Base-by-base conservation (phyloP, 2,888 invertebrate genomes). In the Archips crataeganus region DNA sequence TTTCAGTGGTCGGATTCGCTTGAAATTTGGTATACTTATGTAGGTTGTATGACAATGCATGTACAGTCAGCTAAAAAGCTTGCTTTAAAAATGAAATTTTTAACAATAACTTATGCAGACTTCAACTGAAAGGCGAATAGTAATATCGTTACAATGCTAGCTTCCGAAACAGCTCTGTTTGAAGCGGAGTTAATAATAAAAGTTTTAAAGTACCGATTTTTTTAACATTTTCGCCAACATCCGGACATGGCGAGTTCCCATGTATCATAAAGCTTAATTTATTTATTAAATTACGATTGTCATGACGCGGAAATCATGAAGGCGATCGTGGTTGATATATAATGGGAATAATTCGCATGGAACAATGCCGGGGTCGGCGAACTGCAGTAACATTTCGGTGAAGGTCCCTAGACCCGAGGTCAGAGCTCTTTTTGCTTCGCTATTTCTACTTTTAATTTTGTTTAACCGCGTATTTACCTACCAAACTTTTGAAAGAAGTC, bases 261-360 rank as follows among this genome's bases (percentile, higher is more conserved):
- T 83, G 84, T 82, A 84, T 85, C 85, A 84, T 87, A 88, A 88
- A 87, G 80, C 86, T 87, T 88, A 89, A 90, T 90, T 90, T 86
- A 87, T 71, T 68, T 78, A 76, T 74, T 87, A 85, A 90, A 88
- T 90, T 88, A 87, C 84, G 83, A 84, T 83, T 83, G 82, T 86
- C 91, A 89, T 88, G 89, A 93, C 80, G 90, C 94, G 93, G 93
- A 93, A 94, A 91, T 91, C 88, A 88, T 90, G 90, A 83, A 85
- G 82, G 81, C 82, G 84, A 84, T 91, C 88, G 89, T 89, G 89
- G 84, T 87, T 86, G 84, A 85, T 87, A 89, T 92, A 90, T 91
- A 92, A 91, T 91, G 83, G 89, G 87, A 90, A 88, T 89, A 87
- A 88, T 90, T 87, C 88, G 87, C 85, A 80, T 83, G 82, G 85